Base-by-base conservation (phyloP, 2,797 vertebrate genomes). In the Sitta carolinensis region DNA sequence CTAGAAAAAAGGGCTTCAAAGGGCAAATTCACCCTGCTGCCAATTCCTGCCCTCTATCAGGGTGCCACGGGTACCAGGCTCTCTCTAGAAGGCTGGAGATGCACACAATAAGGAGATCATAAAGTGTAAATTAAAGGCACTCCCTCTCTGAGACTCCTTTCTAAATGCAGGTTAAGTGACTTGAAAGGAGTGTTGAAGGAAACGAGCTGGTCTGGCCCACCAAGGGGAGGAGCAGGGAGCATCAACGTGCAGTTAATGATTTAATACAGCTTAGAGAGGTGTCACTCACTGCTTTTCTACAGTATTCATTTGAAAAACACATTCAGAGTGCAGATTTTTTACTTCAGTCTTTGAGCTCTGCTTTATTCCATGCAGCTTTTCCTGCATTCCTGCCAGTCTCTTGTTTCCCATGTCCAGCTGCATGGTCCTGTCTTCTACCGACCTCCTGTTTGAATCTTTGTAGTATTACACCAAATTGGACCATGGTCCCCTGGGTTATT, bases 151-250 rank as follows among this genome's bases (percentile, higher is more conserved):
- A 94, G 47, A 87, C 72, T 78, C 68, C n/a, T 70, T 93, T 63
- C 75, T 83, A 90, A 93, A 95, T 87, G 82, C 86, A 67, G 81
- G 90, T 87, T 75, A 89, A 67, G 52, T 69, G 55, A 62, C 83
- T 29, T 63, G 32, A 64, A 87, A 95, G 70, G 75, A 76, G n/a
- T 57, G n/a, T 48, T 62, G 22, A 81, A 72, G 66, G 45, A 81
- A 89, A 72, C 62, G 84, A 84, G 62, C 58, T 47, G 42, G 25
- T 76, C 8, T 78, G 23, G 72, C 13, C 42, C 10, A 10, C 16
- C 14, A 72, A 26, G 81, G 16, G 57, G 52, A 64, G 58, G 26
- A 78, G 61, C 47, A 61, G 70, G 55, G 64, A 82, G 25, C 73
- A 52, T 36, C 68, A 75, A 67, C 2, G 1, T 6, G 16, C 20